phyloP scores from a whole-genome alignment of 2,888 invertebrate species.

The Dorcus parallelipipedus region DNA sequence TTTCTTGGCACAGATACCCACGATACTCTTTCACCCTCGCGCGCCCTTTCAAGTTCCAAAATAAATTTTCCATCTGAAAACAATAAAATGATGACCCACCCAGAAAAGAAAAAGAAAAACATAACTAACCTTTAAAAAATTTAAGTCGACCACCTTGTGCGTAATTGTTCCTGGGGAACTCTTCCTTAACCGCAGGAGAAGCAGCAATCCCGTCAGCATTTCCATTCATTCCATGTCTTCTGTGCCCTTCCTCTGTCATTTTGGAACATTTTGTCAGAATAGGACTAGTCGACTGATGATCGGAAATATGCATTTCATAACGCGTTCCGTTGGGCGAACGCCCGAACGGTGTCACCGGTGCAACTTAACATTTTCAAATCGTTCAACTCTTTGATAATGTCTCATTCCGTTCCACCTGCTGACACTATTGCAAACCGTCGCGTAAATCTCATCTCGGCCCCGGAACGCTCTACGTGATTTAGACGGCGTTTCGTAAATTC shows the following conservation, averaged over 20 bases:
- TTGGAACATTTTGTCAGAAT: slow-evolving; percentile 71
- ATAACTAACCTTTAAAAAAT: slow-evolving; percentile 68
- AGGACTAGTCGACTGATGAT: slow-evolving; percentile 56
- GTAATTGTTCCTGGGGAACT: slow-evolving; percentile 45
- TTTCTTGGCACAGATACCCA: slow-evolving; percentile 90
- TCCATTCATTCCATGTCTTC: slow-evolving; percentile 68
- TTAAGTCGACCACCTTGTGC: slow-evolving; percentile 71
- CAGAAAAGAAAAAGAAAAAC: slow-evolving; percentile 24
- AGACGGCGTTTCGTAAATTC: slow-evolving; percentile 8
- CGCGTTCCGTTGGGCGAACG: slow-evolving; percentile 51
- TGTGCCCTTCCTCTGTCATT: slow-evolving; percentile 67
- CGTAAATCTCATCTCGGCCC: slow-evolving; percentile 30
- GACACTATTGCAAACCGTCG: slow-evolving; percentile 39
- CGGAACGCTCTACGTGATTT: slow-evolving; percentile 2
- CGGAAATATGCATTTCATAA: slow-evolving; percentile 64
- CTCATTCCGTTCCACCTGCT: slow-evolving; percentile 46
- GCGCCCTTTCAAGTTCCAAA: slow-evolving; percentile 73
- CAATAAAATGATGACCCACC: slow-evolving; percentile 9
- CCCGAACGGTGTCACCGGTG: slow-evolving; percentile 49
- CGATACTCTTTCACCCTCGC: slow-evolving; percentile 76
- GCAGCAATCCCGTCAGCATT: slow-evolving; percentile 52
- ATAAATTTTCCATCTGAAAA: slow-evolving; percentile 85
- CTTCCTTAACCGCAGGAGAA: slow-evolving; percentile 41
- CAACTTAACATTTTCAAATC: slow-evolving; percentile 50
- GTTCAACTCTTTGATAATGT: slow-evolving; percentile 41